A percentile compares a stretch with the other conserved stretches of the same genome.
These are phyloP conservation scores for Azemiops feae DNA, from an alignment of 2,113 vertebrate genomes.

Conservation along the genomic window DNA sequence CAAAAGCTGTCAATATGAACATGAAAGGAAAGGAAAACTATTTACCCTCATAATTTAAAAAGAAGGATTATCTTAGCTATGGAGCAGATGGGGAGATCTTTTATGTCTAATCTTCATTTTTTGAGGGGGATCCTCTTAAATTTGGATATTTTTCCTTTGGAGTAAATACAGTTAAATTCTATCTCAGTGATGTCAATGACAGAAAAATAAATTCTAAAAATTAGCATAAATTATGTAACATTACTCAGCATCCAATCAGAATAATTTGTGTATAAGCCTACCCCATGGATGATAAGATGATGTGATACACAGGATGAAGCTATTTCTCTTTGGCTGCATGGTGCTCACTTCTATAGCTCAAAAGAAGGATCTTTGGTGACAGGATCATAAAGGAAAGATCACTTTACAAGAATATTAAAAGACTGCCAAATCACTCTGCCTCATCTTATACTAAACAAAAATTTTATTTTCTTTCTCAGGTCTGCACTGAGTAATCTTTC, in stretches of 20 bases:
- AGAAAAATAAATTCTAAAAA: neutral
- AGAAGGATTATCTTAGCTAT: neutral
- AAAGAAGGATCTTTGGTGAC: neutral
- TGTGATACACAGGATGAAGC: neutral
- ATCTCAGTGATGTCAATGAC: neutral
- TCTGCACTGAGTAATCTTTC: neutral
- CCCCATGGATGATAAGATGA: neutral
- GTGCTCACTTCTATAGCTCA: neutral
- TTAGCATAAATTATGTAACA: neutral
- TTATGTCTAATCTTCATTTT: neutral
- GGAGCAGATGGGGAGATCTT: neutral
- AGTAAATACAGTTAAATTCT: neutral
- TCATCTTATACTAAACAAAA: neutral
- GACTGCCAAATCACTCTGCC: neutral
- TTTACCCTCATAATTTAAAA: neutral
- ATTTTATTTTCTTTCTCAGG: neutral
- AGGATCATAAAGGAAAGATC: neutral
- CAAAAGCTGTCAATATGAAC: neutral
- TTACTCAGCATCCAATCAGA: neutral
- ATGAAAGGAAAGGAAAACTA: neutral
- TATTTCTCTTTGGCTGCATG: neutral
- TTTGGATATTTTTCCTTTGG: neutral
- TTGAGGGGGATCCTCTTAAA: neutral
- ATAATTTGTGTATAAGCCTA: neutral
- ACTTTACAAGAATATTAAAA: neutral